Evolutionary conservation across 2,888 invertebrate species (phyloP), one percentile per base, ranked within the genome.

Genomic region (Fragum whitleyi): DNA sequence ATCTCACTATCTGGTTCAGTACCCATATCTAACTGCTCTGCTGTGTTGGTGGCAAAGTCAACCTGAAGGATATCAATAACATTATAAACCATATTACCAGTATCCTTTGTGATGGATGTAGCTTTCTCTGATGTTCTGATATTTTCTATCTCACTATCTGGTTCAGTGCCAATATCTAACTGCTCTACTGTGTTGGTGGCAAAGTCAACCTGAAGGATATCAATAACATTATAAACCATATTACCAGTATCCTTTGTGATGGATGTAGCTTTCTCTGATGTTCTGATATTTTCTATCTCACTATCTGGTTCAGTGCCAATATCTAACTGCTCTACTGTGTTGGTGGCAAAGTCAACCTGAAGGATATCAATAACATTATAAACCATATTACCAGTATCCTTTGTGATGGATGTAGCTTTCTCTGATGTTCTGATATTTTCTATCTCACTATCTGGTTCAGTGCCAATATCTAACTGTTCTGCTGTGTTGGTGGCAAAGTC

Each of bases 341-440:
- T 91, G n/a, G 90, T 90, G 26, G 89, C 85, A 85, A 92, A 91
- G 75, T 92, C 91, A 79, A 92, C 91, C 92, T 92, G 61, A 0
- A 61, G 53, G 16, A 53, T 28, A 36, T 72, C 21, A 32, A 14
- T n/a, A 29, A n/a, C n/a, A n/a, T n/a, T n/a, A n/a, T n/a, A n/a
- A n/a, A n/a, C n/a, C n/a, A 14, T 14, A 26, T 29, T 85, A 92
- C 92, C 92, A 74, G 90, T 89, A 75, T 92, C 91, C 71, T 88
- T 91, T 28, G 90, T 91, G 47, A 91, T 89, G 21, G 89, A 89
- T 1, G 91, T 90, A n/a, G 89, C 88, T 59, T 90, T 90, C 67
- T 91, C 91, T 7, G 90, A 89, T 47, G 87, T 90, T 21, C 89
- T 81, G 6, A 88, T 51, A 74, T 79, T 78, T 26, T 81, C 81